phyloP scores from a whole-genome alignment of 2,113 vertebrate genomes.

The Plectropomus leopardus region DNA sequence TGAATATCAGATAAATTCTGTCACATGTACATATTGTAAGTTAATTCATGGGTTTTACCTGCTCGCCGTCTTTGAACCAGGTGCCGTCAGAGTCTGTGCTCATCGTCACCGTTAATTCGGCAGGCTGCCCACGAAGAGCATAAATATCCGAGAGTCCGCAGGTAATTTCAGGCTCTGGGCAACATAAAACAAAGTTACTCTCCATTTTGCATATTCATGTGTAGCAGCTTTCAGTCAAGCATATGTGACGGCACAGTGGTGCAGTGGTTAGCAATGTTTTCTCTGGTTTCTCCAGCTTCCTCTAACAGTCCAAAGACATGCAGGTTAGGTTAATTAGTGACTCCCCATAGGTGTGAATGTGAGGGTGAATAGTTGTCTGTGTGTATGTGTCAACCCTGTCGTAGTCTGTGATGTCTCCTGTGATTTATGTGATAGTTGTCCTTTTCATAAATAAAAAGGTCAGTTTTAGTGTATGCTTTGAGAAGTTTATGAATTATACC shows the following conservation, averaged over 20 bases:
- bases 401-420: not conserved
- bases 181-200: conserved; percentile 51
- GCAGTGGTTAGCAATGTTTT: too few relatives aligned
- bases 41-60: conserved; percentile 74
- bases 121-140: conserved; percentile 77
- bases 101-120: conserved; percentile 81
- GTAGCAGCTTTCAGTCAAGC: not conserved
- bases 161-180: conserved; percentile 69
- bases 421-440: not conserved
- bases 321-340: too few relatives aligned
- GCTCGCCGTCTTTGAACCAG: conserved; percentile 88
- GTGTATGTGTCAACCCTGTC: too few relatives aligned
- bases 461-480: not conserved
- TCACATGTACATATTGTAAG: not conserved
- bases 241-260: too few relatives aligned
- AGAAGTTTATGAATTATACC: too few relatives aligned
- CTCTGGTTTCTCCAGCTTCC: too few relatives aligned
- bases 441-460: not conserved
- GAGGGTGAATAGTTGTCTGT: not conserved
- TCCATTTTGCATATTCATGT: not conserved
- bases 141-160: conserved; percentile 81
- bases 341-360: too few relatives aligned
- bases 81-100: conserved; percentile 74
- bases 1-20: too few relatives aligned
- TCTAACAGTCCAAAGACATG: too few relatives aligned